Evolutionary conservation across 1,140 invertebrate genomes (phyloP).

Genomic region (Dufourea novaeangliae): DNA sequence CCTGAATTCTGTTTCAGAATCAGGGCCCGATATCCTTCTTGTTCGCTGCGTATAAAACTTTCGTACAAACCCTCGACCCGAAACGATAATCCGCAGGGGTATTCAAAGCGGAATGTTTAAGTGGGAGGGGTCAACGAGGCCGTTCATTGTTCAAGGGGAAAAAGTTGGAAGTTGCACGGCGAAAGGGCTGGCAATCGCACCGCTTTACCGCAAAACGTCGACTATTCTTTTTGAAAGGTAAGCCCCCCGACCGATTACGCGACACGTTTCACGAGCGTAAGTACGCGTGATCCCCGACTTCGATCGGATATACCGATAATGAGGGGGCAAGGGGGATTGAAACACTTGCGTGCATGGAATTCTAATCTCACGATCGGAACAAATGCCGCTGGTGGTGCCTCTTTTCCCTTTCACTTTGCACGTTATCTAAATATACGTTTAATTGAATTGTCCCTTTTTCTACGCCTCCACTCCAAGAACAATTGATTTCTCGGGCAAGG

Average conservation of each 20-base stretch:
- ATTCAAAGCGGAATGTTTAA: conserved; percentile 5
- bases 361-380: conserved; percentile 45
- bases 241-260: conserved; percentile 3
- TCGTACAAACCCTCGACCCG: background rate
- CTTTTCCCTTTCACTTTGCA: background rate
- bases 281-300: background rate
- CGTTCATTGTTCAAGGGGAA: background rate
- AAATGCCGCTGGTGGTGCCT: background rate
- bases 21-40: background rate
- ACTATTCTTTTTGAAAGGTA: conserved; percentile 25
- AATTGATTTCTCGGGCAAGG: background rate
- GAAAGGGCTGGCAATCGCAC: conserved; percentile 2
- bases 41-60: background rate
- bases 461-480: too few species aligned
- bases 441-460: background rate
- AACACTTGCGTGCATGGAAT: conserved; percentile 21
- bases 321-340: conserved; percentile 1
- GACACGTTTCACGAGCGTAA: conserved; percentile 27
- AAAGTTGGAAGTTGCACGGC: background rate
- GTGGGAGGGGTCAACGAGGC: conserved; percentile 7
- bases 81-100: background rate
- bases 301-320: conserved; percentile 36
- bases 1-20: conserved; percentile 2
- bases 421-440: background rate
- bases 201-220: conserved; percentile 20